Percentiles rank a stretch among this genome's conserved stretches.
Conservation (phyloP, 2,113 vertebrate genomes). For the Delphinapterus leucas region DNA sequence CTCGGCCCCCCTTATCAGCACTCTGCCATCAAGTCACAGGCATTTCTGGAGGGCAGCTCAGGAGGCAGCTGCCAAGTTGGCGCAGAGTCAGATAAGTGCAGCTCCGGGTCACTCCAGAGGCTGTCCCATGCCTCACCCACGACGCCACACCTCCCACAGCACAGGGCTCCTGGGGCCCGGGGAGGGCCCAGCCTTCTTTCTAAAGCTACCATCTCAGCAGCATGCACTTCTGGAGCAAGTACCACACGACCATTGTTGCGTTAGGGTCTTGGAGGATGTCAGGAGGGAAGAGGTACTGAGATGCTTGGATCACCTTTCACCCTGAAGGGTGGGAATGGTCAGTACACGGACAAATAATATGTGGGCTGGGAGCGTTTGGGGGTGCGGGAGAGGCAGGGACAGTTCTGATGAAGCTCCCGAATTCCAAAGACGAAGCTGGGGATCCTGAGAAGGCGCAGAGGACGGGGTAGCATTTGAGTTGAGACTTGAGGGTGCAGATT, state of each 20-base stretch:
- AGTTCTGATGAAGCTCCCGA: background rate
- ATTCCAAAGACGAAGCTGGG: background rate
- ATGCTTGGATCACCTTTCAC: background rate
- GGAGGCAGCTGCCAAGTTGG: background rate
- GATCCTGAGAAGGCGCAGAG: background rate
- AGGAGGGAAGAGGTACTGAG: background rate
- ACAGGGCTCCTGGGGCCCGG: background rate
- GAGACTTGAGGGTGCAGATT: background rate
- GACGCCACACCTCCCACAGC: background rate
- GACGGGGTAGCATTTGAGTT: background rate
- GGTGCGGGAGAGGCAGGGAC: background rate
- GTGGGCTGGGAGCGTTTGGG: background rate
- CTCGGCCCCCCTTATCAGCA: background rate
- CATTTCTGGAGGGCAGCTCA: background rate
- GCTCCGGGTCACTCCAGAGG: background rate
- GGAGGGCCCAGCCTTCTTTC: background rate
- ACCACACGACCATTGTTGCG: accelerated
- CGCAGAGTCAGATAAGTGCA: background rate
- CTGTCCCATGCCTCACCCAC: background rate
- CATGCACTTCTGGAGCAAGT: background rate
- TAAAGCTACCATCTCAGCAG: background rate
- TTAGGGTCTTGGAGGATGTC: background rate
- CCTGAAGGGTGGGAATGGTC: background rate
- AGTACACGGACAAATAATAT: background rate
- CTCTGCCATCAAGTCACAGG: background rate